phyloP scores from a whole-genome alignment of 2,113 vertebrate species.

The Clarias gariepinus region DNA sequence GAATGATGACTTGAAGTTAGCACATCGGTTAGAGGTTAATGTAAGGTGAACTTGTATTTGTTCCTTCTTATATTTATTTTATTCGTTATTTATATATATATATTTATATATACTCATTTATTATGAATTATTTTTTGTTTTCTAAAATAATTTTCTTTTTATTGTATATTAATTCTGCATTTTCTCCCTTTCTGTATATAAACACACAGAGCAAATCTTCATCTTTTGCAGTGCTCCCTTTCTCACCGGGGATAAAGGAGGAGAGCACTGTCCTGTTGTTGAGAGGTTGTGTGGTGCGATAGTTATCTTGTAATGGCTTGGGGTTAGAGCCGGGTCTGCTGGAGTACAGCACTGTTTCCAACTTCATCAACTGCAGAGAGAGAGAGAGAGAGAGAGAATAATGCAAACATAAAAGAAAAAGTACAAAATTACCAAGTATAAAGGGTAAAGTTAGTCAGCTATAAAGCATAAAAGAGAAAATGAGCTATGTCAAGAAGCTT shows the following conservation, averaged over 20 bases:
- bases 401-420: background rate
- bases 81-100: no score
- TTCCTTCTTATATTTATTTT: no score
- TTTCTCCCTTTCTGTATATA: background rate
- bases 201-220: constrained; percentile 59
- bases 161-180: no score
- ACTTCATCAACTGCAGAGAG: constrained; percentile 64
- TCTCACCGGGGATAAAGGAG: constrained; percentile 70
- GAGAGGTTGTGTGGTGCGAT: constrained; percentile 67
- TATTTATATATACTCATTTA: no score
- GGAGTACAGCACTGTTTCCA: constrained; percentile 72
- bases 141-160: no score
- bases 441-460: no score
- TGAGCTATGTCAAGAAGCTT: background rate
- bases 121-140: no score
- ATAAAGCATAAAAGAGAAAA: background rate
- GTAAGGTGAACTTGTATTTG: no score
- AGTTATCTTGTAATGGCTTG: constrained; percentile 73
- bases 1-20: no score
- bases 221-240: background rate
- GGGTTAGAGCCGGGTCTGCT: constrained; percentile 55
- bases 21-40: no score
- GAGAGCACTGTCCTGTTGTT: constrained; percentile 69
- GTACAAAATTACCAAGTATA: background rate
- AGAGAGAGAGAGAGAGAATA: background rate